Conservation (phyloP, 2,888 invertebrate genomes). For the Philonicus albiceps region DNA sequence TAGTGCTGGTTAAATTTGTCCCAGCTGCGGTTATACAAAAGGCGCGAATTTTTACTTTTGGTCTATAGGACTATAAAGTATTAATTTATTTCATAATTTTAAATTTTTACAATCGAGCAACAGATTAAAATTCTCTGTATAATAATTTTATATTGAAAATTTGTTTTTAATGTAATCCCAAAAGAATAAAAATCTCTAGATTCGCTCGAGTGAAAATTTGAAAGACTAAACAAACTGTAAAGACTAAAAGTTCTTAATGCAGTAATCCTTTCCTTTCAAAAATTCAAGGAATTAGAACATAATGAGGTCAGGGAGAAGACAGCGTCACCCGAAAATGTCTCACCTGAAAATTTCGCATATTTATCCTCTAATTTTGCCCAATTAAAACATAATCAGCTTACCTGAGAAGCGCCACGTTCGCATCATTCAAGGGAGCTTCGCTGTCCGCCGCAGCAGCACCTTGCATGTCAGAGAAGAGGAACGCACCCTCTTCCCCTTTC, state of each 20-base stretch:
- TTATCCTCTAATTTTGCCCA: conserved; percentile 9
- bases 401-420: neutral
- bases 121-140: too few species aligned
- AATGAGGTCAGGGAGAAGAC: neutral
- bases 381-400: conserved; percentile 31
- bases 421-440: neutral
- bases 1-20: too few species aligned
- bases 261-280: neutral
- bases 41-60: too few species aligned
- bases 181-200: neutral
- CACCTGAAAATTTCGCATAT: neutral
- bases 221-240: neutral
- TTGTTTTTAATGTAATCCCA: neutral
- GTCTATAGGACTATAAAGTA: too few species aligned
- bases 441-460: neutral
- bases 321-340: neutral
- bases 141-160: neutral
- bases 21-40: too few species aligned
- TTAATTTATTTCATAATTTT: too few species aligned
- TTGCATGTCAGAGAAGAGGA: neutral
- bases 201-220: neutral
- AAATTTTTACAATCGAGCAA: too few species aligned
- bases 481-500: too few species aligned
- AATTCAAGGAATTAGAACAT: neutral
- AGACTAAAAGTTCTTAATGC: neutral